Conservation (phyloP, 2,113 vertebrate genomes). For the Polypterus bichir region DNA sequence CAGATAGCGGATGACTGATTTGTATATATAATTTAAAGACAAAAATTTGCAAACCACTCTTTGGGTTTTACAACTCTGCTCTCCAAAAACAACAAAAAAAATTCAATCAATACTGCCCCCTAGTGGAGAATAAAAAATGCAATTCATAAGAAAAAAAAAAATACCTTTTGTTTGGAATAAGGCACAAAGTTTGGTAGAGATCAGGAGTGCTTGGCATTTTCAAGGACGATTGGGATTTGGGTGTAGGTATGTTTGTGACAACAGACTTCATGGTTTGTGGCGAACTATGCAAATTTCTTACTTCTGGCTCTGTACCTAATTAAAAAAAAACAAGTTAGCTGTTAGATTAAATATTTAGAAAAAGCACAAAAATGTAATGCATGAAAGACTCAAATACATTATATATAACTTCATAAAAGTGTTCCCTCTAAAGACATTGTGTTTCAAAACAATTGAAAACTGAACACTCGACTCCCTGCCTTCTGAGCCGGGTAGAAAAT, state of each 20-base stretch:
- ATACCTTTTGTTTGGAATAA: constrained; percentile 58
- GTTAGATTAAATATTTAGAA: neutral
- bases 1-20: neutral
- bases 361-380: too few species aligned
- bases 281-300: constrained; percentile 26
- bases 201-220: constrained; percentile 52
- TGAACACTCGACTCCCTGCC: too few species aligned
- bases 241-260: constrained; percentile 35
- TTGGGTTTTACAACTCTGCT: neutral
- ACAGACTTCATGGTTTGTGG: constrained; percentile 28
- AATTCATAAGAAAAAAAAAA: neutral
- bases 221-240: constrained; percentile 34
- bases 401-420: too few species aligned
- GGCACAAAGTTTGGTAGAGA: constrained; percentile 46
- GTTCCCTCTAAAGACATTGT: too few species aligned
- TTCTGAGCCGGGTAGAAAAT: too few species aligned
- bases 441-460: too few species aligned
- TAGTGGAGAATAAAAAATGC: neutral
- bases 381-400: too few species aligned
- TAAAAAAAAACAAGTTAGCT: neutral
- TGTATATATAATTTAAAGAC: neutral
- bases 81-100: neutral
- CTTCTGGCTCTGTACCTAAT: constrained; percentile 45
- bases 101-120: neutral
- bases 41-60: neutral